phyloP scores from a whole-genome alignment of 2,888 invertebrate species.

The Lycia hirtaria region DNA sequence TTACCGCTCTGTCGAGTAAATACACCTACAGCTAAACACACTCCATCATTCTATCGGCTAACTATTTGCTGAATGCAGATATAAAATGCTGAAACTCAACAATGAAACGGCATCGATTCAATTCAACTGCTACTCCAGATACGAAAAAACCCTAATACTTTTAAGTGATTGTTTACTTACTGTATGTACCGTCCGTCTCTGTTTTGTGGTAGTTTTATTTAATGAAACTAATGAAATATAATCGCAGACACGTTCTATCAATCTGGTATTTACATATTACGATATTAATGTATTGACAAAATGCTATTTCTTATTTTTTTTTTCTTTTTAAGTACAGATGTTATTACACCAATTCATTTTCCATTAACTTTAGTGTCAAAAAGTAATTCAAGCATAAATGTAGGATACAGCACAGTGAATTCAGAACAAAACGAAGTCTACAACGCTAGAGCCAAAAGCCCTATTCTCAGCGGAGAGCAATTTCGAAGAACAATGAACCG shows the following conservation, averaged over 20 bases:
- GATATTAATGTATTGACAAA: too few relatives aligned
- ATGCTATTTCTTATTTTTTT: neutral
- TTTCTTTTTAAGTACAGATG: too few relatives aligned
- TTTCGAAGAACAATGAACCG: slow-evolving; percentile 81
- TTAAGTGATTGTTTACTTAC: slow-evolving; percentile 41
- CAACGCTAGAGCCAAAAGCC: slow-evolving; percentile 68
- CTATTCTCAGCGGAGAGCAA: slow-evolving; percentile 77
- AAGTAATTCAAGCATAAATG: slow-evolving; percentile 29
- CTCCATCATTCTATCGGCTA: slow-evolving; percentile 80
- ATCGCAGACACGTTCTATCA: slow-evolving; percentile 5
- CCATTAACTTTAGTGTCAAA: slow-evolving; percentile 22
- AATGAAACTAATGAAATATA: slow-evolving; percentile 23
- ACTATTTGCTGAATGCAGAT: slow-evolving; percentile 76
- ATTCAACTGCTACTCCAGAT: slow-evolving; percentile 37
- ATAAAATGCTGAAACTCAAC: slow-evolving; percentile 68
- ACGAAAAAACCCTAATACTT: slow-evolving; percentile 38
- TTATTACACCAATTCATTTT: neutral
- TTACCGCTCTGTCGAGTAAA: slow-evolving; percentile 82
- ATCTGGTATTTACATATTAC: neutral
- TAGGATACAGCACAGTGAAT: slow-evolving; percentile 52
- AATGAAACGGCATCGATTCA: slow-evolving; percentile 49
- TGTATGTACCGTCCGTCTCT: slow-evolving; percentile 28
- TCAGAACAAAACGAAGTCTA: slow-evolving; percentile 61
- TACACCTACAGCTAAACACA: slow-evolving; percentile 81
- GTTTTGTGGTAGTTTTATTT: slow-evolving; percentile 19